phyloP scores from a whole-genome alignment of 2,113 vertebrate genomes.

The Diglossa brunneiventris region DNA sequence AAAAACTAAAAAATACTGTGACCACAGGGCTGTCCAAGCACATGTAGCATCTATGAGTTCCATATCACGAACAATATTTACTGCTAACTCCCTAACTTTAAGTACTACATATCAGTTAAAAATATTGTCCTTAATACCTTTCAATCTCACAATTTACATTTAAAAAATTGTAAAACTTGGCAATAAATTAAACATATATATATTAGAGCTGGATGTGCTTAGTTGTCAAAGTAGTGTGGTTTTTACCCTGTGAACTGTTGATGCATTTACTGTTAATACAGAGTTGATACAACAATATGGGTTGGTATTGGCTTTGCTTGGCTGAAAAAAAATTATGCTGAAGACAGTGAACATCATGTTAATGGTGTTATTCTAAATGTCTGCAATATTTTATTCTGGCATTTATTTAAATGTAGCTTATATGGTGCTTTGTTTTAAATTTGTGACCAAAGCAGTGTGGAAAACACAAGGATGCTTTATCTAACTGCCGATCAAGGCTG shows the following conservation, averaged over 20 bases:
- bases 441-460: not conserved
- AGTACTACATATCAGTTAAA: not conserved
- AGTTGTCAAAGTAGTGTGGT: not conserved
- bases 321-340: not conserved
- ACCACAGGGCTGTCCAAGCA: not conserved
- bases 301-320: not conserved
- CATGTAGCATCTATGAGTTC: not conserved
- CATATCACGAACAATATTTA: accelerated
- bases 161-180: not conserved
- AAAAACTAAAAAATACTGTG: not conserved
- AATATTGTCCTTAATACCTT: not conserved
- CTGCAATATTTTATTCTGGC: not conserved
- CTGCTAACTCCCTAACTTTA: not conserved
- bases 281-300: not conserved
- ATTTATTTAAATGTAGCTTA: not conserved
- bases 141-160: not conserved
- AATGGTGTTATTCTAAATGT: not conserved
- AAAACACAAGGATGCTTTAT: not conserved
- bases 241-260: not conserved
- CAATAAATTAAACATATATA: not conserved
- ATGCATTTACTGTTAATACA: not conserved
- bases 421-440: not conserved
- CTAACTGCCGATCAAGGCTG: not conserved
- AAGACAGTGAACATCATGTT: not conserved
- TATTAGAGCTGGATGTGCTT: not conserved